Base-by-base conservation (phyloP, 2,888 invertebrate species). In the Temnothorax ravouxi region DNA sequence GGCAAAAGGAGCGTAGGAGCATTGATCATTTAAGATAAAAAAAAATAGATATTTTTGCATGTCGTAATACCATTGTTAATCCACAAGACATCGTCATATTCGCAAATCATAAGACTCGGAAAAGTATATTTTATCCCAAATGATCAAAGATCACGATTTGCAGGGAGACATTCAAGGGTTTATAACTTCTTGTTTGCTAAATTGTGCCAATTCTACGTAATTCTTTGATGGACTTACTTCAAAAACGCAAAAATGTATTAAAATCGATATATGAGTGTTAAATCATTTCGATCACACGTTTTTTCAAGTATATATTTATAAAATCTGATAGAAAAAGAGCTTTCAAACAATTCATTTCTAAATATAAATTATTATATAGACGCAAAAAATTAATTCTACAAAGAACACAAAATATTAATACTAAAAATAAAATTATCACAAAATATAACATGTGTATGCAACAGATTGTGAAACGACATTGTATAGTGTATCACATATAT, bases 111-210 rank as follows among this genome's bases (percentile, higher is more conserved):
- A 75, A 54, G 15, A 61, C 64, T 61, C n/a, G 5, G 9, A 64
- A 15, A 11, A 44, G 3, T 41, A 44, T 84, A 59, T 59, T 74
- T 83, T 79, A 72, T 83, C 85, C 34, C 72, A 82, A 56, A 56
- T 75, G 83, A 89, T 81, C 86, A 89, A 82, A 54, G 75, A 34
- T 67, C 47, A 47, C 66, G 25, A 47, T 76, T 64, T 80, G 59
- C 52, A 75, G 21, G 84, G 86, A 85, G 41, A 87, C 50, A 72
- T 84, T 89, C 91, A 93, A 92, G 91, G 93, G 91, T 89, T 93
- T 90, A 91, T 88, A 88, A 89, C 74, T 86, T 77, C 64, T 41
- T 82, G 54, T 87, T 67, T 69, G 69, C 50, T 76, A 83, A 84
- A 83, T 80, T 83, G 85, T 87, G 87, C 88, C 85, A 88, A 87